Evolutionary conservation across 2,113 vertebrate species (phyloP), one percentile per base, ranked within the genome.

Genomic region (Bombycilla garrulus): DNA sequence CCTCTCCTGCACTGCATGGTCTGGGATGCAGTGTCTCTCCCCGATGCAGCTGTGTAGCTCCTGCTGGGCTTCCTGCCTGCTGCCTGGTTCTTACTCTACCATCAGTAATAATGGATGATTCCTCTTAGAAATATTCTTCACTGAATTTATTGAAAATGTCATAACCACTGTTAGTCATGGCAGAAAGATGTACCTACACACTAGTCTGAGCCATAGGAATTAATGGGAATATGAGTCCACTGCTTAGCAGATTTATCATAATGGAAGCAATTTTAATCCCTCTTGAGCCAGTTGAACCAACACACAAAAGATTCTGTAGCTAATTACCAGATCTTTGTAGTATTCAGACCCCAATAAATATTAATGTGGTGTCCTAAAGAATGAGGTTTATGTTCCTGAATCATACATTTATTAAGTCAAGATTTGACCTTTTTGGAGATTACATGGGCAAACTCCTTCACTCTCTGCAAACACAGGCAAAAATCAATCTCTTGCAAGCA

Each of bases 351-450:
- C 44, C 66, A 72, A 88, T 94, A 96, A 96, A 94, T 91, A 94
- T 93, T 93, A 95, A 96, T 94, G 74, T 72, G 69, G 45, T 87
- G 42, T 92, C 84, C 90, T 93, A 85, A 96, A 96, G 73, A 92
- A 93, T 38, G 44, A 90, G 70, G 10, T 81, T 96, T 96, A 95
- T 92, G 54, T 85, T 95, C 70, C 69, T 88, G 89, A 96, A 95
- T 94, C 64, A 72, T 87, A 80, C 78, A 84, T 93, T 95, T 97
- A 92, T 93, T 95, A 96, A 96, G 79, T 94, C 89, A 95, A 90
- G 67, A 88, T 87, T 44, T 97, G 92, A 97, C 96, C 94, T 97
- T 97, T 97, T 57, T 87, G 77, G 58, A 96, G 89, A 94, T 95
- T 93, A 91, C 73, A 72, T 0, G 1, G 64, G 42, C 62, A 94